phyloP scores from a whole-genome alignment of 2,797 vertebrate genomes.

The Tauraco hartlaubi region DNA sequence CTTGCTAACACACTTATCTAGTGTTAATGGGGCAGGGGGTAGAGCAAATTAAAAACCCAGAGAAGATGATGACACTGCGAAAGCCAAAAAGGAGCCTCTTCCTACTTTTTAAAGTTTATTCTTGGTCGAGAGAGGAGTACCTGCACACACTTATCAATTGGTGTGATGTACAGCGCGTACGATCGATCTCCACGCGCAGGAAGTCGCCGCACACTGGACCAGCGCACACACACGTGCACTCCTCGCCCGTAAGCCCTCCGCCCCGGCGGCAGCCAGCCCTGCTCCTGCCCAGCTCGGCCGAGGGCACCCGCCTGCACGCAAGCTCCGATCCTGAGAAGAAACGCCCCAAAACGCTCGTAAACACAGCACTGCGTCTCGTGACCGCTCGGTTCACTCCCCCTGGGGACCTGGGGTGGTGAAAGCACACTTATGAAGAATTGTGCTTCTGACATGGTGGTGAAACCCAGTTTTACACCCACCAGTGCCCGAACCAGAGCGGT shows the following conservation, averaged over 20 bases:
- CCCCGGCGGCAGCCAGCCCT: background rate
- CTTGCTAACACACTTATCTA: background rate
- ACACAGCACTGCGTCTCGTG: rapidly evolving
- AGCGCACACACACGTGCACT: rapidly evolving
- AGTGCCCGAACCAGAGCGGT: rapidly evolving
- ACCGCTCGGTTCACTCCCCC: background rate
- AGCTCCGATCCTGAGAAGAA: background rate
- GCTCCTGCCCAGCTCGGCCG: background rate
- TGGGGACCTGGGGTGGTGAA: background rate
- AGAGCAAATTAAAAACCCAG: conserved; percentile 29
- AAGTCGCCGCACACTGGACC: background rate
- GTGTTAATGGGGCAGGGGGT: background rate
- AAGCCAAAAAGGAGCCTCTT: background rate
- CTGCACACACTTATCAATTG: background rate
- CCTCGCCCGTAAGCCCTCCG: rapidly evolving
- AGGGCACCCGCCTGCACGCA: rapidly evolving
- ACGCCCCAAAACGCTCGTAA: rapidly evolving
- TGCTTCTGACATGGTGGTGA: rapidly evolving
- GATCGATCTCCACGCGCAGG: background rate
- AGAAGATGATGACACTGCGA: background rate
- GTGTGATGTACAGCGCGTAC: background rate
- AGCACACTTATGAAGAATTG: background rate
- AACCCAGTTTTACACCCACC: background rate
- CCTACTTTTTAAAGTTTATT: background rate
- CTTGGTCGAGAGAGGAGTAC: background rate